Evolutionary conservation across 2,797 vertebrate genomes (phyloP), one percentile per base, ranked within the genome.

Genomic region (Botia kubotai): DNA sequence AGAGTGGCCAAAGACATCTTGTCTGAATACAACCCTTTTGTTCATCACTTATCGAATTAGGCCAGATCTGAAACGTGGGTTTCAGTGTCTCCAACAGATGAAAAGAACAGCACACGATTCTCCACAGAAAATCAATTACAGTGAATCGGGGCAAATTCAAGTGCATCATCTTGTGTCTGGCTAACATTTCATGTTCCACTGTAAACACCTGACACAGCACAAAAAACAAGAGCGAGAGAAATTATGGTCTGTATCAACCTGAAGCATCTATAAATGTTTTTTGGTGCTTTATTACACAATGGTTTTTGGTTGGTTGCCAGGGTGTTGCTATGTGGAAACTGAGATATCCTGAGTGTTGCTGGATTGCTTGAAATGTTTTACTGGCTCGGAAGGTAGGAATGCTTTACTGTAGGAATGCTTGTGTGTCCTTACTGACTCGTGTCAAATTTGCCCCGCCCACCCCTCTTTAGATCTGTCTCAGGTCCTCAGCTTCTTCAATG

Each of bases 1-100:
- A 3, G 19, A 63, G 48, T 6, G 33, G 74, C 19, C 46, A 63
- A 72, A 62, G 58, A 72, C 70, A 53, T 71, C 66, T 7, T 23
- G 48, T 53, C 48, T 23, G 58, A 83, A 77, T 14, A 36, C 23
- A 26, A 68, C 8, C 53, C 21, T 70, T 68, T 60, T 74, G 6
- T 53, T 71, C 39, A 63, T 68, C 65, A 74, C 58, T 83, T 72
- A 85, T 81, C 55, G n/a, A n/a, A n/a, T n/a, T n/a, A n/a, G n/a
- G n/a, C 23, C 69, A 10, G 60, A 77, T 52, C 36, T 69, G 19
- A 39, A 68, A 57, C 58, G 17, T 75, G 70, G 73, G 60, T 53
- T 85, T 75, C n/a, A 78, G 57, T 23, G 65, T 50, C 74, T 82
- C 62, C 26, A 73, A 68, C 72, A 62, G 78, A 84, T 78, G 80